Evolutionary conservation across 2,888 invertebrate genomes (phyloP).

Genomic region (Electrophaes corylata): DNA sequence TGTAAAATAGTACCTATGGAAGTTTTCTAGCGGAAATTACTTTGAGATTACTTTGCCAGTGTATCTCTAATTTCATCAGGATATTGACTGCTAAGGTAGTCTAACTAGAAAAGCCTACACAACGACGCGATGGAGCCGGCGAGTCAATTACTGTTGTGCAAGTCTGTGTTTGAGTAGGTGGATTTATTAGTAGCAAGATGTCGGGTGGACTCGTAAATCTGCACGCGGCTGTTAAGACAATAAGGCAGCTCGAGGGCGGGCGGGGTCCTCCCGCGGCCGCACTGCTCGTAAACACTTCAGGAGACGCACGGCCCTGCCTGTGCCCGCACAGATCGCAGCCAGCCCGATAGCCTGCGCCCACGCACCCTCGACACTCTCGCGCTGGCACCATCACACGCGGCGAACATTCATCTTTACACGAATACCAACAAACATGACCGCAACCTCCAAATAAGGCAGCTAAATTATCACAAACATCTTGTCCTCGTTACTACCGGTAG

Average conservation of each 20-base stretch:
- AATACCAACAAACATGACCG: conserved; percentile 38
- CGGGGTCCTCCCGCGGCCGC: conserved; percentile 47
- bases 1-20: background rate
- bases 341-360: conserved; percentile 67
- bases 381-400: conserved; percentile 24
- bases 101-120: conserved; percentile 33
- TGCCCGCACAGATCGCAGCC: conserved; percentile 74
- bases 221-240: conserved; percentile 74
- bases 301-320: conserved; percentile 52
- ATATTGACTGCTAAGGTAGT: conserved; percentile 16
- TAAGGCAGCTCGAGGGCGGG: conserved; percentile 75
- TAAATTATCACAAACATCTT: conserved; percentile 29
- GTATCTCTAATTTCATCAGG: conserved; percentile 6
- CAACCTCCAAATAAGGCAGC: conserved; percentile 33
- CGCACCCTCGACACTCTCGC: conserved; percentile 44
- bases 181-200: conserved; percentile 61
- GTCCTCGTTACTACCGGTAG: conserved; percentile 33
- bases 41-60: background rate
- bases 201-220: conserved; percentile 68
- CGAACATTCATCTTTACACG: conserved; percentile 39
- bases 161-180: conserved; percentile 42
- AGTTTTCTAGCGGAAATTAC: background rate
- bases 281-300: conserved; percentile 71
- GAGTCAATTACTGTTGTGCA: conserved; percentile 33
- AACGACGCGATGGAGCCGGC: conserved; percentile 14